Base-by-base conservation (phyloP, 2,113 vertebrate species). In the Nycticorax nycticorax region DNA sequence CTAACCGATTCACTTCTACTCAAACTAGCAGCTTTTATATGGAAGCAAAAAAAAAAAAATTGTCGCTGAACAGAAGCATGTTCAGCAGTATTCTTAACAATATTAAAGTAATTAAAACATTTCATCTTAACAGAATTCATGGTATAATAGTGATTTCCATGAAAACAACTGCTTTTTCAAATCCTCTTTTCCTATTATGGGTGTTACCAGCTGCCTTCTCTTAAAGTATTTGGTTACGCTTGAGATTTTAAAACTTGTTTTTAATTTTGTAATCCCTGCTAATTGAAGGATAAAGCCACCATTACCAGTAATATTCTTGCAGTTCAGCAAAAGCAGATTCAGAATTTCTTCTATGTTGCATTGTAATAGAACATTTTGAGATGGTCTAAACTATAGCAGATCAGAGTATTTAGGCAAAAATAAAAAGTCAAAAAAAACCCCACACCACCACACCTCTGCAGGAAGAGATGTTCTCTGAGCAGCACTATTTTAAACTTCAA, bases 151-250 rank as follows among this genome's bases (percentile, higher is more conserved):
- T 73, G 79, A 93, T 77, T 94, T 78, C 69, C 83, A 88, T 45
- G 48, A 92, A 93, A 82, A 89, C 56, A 91, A 63, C 45, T 69
- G 45, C 60, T 91, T 88, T 95, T 94, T 85, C 92, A 95, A 92
- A 96, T 84, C 45, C 19, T 84, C 32, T 93, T 89, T 93, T 95
- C 67, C 43, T 85, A 45, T 67, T 89, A 85, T 4, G 56, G 48
- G 87, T 81, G 39, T 75, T 88, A 91, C 35, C 63, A 82, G 92
- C 57, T 71, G 69, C 84, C 59, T 82, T 48, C 35, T 87, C 69
- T 89, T 76, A 30, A 92, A 87, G 68, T 56, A 81, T 43, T 85
- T 69, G 45, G 37, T 85, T 85, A 85, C 21, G 33, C 66, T 82
- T 3, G 2, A 87, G 66, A 79, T 56, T 60, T 32, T n/a, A 74